Conservation (phyloP, 2,888 invertebrate genomes). For the Agrochola lychnidis region DNA sequence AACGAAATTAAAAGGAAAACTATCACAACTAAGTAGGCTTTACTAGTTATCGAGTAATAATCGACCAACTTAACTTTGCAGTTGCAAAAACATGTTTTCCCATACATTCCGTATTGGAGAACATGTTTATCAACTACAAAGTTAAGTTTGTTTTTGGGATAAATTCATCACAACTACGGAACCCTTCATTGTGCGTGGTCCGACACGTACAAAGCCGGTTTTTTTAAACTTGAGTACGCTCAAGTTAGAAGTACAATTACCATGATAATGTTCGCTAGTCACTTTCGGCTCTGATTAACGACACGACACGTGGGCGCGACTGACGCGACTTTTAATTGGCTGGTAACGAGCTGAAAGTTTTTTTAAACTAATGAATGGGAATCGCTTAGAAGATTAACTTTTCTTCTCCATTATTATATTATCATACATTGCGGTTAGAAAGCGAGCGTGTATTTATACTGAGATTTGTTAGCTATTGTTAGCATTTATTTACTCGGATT, state of each 20-base stretch:
- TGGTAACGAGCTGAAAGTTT: conserved; percentile 84
- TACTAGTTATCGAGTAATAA: too few relatives aligned
- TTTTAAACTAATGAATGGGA: conserved; percentile 83
- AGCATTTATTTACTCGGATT: conserved; percentile 27
- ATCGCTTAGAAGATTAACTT: conserved; percentile 76
- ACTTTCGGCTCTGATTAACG: conserved; percentile 84
- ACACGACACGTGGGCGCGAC: conserved; percentile 66
- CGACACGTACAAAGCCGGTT: too few relatives aligned
- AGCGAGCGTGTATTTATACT: conserved; percentile 75
- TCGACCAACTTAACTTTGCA: too few relatives aligned
- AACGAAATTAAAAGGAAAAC: too few relatives aligned
- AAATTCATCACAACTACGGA: too few relatives aligned
- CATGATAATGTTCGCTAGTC: conserved; percentile 68
- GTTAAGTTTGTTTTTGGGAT: too few relatives aligned
- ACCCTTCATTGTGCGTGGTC: too few relatives aligned
- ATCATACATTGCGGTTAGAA: conserved; percentile 77
- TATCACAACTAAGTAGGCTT: too few relatives aligned
- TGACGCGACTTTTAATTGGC: conserved; percentile 83
- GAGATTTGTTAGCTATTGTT: conserved; percentile 64
- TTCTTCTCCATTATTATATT: conserved; percentile 78
- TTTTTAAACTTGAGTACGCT: conserved; percentile 10
- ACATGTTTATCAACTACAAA: too few relatives aligned
- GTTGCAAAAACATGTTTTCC: too few relatives aligned
- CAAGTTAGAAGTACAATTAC: conserved; percentile 41
- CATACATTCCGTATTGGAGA: too few relatives aligned